Conservation (phyloP, 1,140 invertebrate species). For the Augochlora pura region DNA sequence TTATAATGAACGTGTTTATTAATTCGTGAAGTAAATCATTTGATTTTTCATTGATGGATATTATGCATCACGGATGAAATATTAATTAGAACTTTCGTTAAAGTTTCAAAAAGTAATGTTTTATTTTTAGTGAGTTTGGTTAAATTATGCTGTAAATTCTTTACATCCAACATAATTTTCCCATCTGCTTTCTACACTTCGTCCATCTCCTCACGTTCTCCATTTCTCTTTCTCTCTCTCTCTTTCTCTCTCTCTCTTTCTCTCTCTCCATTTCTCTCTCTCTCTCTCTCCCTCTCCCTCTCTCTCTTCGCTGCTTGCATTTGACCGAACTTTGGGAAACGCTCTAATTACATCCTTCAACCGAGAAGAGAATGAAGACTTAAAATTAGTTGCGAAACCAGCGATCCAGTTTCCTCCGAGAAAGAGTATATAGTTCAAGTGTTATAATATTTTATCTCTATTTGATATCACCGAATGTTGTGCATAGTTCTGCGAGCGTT, state of each 20-base stretch:
- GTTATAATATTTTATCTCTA: slow-evolving; percentile 5
- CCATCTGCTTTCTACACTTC: slow-evolving; percentile 26
- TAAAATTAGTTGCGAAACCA: slow-evolving; percentile 55
- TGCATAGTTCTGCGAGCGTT: not conserved
- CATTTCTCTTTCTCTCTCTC: not conserved
- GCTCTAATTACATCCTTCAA: slow-evolving; percentile 57
- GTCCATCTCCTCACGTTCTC: not conserved
- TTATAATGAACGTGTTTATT: no score
- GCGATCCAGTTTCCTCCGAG: slow-evolving; percentile 36
- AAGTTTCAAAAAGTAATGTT: not conserved
- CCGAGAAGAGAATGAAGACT: slow-evolving; percentile 44
- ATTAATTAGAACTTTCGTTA: no score
- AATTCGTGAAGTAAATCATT: no score
- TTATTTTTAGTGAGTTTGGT: not conserved
- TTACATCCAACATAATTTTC: slow-evolving; percentile 30
- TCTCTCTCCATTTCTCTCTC: not conserved
- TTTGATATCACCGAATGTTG: slow-evolving; percentile 7
- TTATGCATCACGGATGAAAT: no score
- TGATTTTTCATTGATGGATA: not conserved
- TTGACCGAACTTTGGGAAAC: slow-evolving; percentile 47
- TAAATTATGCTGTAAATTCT: slow-evolving; percentile 28
- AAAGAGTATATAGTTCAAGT: slow-evolving; percentile 11
- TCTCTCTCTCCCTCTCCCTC: not conserved
- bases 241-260: not conserved
- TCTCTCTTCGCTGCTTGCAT: slow-evolving; percentile 18